Conservation (phyloP, 2,113 vertebrate genomes). For the Tamias sibiricus region DNA sequence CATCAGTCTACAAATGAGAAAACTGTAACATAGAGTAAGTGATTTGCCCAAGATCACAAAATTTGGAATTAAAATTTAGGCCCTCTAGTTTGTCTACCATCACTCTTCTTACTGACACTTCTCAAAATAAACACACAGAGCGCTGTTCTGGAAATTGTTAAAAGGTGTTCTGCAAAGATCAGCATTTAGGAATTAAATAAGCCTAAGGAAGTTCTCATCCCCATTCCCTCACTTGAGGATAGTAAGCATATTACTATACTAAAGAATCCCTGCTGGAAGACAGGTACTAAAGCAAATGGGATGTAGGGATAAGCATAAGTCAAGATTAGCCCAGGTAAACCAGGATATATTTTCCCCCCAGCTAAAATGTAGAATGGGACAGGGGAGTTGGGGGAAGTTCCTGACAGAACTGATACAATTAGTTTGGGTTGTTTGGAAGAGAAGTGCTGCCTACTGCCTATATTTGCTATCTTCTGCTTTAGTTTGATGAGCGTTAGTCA, state of each 20-base stretch:
- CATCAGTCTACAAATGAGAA: conserved; percentile 47
- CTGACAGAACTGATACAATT: background rate
- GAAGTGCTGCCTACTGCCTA: background rate
- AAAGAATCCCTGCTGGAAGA: background rate
- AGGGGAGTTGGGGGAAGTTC: background rate
- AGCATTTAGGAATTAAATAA: background rate
- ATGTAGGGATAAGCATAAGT: background rate
- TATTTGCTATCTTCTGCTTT: background rate
- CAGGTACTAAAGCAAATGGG: background rate
- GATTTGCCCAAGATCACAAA: conserved; percentile 65
- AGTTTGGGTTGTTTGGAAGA: background rate
- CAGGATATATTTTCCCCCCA: background rate
- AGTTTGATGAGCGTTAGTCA: background rate
- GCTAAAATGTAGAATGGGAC: background rate
- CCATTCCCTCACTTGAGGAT: too few species aligned
- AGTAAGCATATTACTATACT: background rate
- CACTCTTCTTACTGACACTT: background rate
- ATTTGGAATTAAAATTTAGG: conserved; percentile 38
- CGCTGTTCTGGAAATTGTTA: conserved; percentile 23
- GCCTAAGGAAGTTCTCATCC: background rate
- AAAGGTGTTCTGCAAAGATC: background rate
- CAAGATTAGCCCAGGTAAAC: background rate
- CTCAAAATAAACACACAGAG: conserved; percentile 31
- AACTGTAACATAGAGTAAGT: conserved; percentile 41
- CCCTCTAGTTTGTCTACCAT: background rate